A percentile compares a stretch with the other conserved stretches of the same genome.
Evolutionary conservation across 2,113 vertebrate species (phyloP).

Genomic region (Gobius niger): DNA sequence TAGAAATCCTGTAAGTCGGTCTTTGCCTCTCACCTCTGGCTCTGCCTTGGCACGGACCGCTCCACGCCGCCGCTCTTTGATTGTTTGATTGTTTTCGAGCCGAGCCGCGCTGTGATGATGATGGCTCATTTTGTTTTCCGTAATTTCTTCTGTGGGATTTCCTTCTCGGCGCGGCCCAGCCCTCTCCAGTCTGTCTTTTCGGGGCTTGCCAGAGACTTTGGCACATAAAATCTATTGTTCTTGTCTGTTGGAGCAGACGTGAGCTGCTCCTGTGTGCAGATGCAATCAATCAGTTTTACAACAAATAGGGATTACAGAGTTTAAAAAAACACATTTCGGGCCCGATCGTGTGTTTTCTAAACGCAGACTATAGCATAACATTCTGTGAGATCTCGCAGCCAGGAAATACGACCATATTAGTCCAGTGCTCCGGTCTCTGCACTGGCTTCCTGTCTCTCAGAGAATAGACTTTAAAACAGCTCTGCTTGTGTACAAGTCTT

Average conservation of each 20-base stretch:
- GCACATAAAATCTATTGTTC: slow-evolving; percentile 70
- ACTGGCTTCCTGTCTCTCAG: too few relatives aligned
- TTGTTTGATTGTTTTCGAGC: slow-evolving; percentile 47
- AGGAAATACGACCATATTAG: too few relatives aligned
- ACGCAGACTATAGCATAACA: too few relatives aligned
- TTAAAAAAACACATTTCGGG: neutral
- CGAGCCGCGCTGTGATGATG: slow-evolving; percentile 22
- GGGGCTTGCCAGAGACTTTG: slow-evolving; percentile 64
- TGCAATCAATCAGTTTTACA: slow-evolving; percentile 1
- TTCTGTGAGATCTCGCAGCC: too few relatives aligned
- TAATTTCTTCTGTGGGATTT: slow-evolving; percentile 73
- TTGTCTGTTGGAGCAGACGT: slow-evolving; percentile 52
- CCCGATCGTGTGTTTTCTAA: too few relatives aligned
- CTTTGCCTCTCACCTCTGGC: slow-evolving; percentile 58
- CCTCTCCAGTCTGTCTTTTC: slow-evolving; percentile 53
- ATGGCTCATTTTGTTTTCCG: slow-evolving; percentile 61
- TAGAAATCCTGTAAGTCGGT: slow-evolving; percentile 26
- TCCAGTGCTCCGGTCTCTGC: too few relatives aligned
- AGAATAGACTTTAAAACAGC: too few relatives aligned
- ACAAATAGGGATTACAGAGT: neutral
- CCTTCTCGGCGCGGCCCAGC: slow-evolving; percentile 39
- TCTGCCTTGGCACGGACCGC: slow-evolving; percentile 38
- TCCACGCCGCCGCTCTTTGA: slow-evolving; percentile 28
- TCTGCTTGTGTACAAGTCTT: too few relatives aligned
- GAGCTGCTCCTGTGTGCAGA: slow-evolving; percentile 29